phyloP scores from a whole-genome alignment of 2,113 vertebrate genomes.

The Antechinus flavipes region DNA sequence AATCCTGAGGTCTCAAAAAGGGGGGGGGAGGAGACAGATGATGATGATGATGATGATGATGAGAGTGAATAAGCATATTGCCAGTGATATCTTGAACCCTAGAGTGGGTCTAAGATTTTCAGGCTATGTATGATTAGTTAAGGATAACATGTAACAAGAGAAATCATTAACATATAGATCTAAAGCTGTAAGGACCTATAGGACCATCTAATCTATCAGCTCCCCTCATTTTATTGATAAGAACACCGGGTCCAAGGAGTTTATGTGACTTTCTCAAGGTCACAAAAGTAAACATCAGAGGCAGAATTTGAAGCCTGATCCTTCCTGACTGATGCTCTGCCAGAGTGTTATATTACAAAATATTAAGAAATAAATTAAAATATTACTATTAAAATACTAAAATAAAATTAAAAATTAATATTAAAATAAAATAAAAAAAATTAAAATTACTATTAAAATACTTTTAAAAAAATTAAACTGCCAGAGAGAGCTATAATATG shows the following conservation, averaged over 20 bases:
- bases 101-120: not conserved
- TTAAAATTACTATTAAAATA: not conserved
- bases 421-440: too few species aligned
- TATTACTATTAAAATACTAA: not conserved
- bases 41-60: not conserved
- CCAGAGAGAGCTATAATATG: not conserved
- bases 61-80: not conserved
- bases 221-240: not conserved
- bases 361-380: not conserved
- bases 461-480: too few species aligned
- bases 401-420: too few species aligned
- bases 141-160: not conserved
- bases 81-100: not conserved
- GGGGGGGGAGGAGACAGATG: not conserved
- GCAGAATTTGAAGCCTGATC: not conserved
- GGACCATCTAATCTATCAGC: not conserved
- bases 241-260: not conserved
- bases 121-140: not conserved
- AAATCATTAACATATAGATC: not conserved
- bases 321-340: not conserved
- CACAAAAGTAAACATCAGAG: not conserved
- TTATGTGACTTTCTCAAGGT: not conserved
- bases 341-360: not conserved
- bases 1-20: too few species aligned
- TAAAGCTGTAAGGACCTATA: not conserved